Base-by-base conservation (phyloP, 2,888 invertebrate genomes). In the Ceriagrion tenellum region DNA sequence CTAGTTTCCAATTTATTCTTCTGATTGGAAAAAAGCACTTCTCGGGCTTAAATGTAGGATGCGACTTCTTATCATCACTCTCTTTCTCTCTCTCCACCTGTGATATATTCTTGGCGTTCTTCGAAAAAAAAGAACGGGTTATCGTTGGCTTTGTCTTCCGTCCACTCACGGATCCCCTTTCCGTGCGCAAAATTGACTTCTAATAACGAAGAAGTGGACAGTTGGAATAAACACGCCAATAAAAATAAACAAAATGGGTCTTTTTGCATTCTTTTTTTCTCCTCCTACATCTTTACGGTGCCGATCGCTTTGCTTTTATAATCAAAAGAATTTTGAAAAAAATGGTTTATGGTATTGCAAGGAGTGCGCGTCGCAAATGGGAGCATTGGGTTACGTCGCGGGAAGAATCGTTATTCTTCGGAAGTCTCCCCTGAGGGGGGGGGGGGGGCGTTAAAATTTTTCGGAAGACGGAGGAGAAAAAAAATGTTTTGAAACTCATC, bases 401-500 rank as follows among this genome's bases (percentile, higher is more conserved):
- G n/a, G n/a, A 59, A 59, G 69, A 69, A 23, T 69, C 26, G 69
- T 69, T 69, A 69, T 69, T 69, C 59, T 59, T 69, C n/a, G 47
- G 8, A 69, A 69, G 69, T 0, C 26, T n/a, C 69, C 69, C n/a
- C 69, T 12, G 69, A 23, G 69, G n/a, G n/a, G n/a, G n/a, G n/a
- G n/a, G n/a, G n/a, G n/a, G n/a, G n/a, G 69, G 18, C 13, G 16
- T 59, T 1, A 20, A 59, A 59, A n/a, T n/a, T n/a, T 69, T 69
- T 69, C 69, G 69, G 69, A 10, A 16, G 18, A 20, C 10, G 59
- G 12, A 16, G 59, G 13, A 59, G 20, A 59, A 20, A 2, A 59
- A 69, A n/a, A 47, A 47, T 47, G 74, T 69, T 74, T 93, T 93
- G n/a, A 93, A 93, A 93, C 93, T 69, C 93, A 74, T 93, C 93